phyloP scores from a whole-genome alignment of 2,113 vertebrate genomes.

The Butorides virescens region DNA sequence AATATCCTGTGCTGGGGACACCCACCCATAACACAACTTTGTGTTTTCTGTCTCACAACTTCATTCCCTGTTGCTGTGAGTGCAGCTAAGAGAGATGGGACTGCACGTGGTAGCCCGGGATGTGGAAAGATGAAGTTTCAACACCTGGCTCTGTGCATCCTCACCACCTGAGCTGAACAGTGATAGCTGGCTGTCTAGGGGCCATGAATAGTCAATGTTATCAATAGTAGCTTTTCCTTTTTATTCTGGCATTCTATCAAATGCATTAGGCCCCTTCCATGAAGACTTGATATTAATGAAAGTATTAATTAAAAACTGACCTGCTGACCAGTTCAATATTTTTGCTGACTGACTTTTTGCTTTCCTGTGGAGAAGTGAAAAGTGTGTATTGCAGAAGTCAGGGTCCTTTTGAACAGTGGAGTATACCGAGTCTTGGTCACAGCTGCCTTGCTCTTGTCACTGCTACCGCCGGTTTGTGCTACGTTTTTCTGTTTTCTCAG shows the following conservation, averaged over 20 bases:
- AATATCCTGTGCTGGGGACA: background rate
- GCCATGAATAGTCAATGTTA: background rate
- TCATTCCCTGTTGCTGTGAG: background rate
- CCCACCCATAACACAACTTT: background rate
- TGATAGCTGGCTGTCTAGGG: background rate
- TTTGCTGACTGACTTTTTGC: background rate
- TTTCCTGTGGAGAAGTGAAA: background rate
- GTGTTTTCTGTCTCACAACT: background rate
- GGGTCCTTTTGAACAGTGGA: background rate
- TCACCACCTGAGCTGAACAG: background rate
- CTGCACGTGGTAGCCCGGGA: background rate
- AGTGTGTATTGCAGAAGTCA: background rate
- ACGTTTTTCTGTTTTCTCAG: background rate
- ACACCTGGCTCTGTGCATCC: background rate
- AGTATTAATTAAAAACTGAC: background rate
- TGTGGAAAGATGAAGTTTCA: background rate
- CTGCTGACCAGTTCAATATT: background rate
- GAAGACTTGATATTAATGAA: background rate
- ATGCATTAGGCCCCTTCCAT: background rate
- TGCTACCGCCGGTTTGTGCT: background rate
- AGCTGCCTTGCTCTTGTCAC: background rate
- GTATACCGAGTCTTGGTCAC: background rate
- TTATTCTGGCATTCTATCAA: background rate
- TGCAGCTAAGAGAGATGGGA: background rate
- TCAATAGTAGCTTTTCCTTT: background rate